Base-by-base conservation (phyloP, 2,888 invertebrate species). In the Galeruca laticollis region DNA sequence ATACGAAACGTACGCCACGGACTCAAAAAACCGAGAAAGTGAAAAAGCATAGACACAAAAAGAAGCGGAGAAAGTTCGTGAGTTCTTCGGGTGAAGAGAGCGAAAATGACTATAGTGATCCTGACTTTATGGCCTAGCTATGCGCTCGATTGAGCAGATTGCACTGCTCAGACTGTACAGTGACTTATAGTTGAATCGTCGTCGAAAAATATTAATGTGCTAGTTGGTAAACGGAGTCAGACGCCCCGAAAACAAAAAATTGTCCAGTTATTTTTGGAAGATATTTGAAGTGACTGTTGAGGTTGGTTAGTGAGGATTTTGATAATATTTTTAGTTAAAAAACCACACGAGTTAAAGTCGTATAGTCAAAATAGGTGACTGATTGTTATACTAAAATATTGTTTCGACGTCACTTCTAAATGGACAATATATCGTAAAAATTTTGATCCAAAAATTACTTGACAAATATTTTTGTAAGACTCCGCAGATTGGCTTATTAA, bases 61-160 rank as follows among this genome's bases (percentile, higher is more conserved):
- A 89, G 82, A 89, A 89, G 81, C 86, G 88, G 73, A 87, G 88
- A 85, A 87, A 87, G 81, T 83, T 88, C 62, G 83, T 86, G 65
- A 87, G 88, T 76, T 88, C 86, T 66, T 86, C 89, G 10, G 89
- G 88, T 73, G 89, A 89, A 72, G 91, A 91, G 73, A 89, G 89
- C 84, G 78, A 89, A 77, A 90, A 90, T 81, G 89, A 91, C 83
- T 89, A 85, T 83, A 91, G 91, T 86, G 91, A 91, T 82, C 86
- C 86, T 70, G 86, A 86, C 81, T 86, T 84, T 75, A 82, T 84
- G 83, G 85, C 84, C 82, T 85, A 85, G 82, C 79, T 78, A 75
- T 75, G 75, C 70, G 70, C 73, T 68, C 70, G 64, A 63, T 62
- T 72, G 70, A 73, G 70, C 68, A 73, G 68, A 56, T 70, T 69